Base-by-base conservation (phyloP, 2,888 invertebrate species). In the Erannis defoliaria region DNA sequence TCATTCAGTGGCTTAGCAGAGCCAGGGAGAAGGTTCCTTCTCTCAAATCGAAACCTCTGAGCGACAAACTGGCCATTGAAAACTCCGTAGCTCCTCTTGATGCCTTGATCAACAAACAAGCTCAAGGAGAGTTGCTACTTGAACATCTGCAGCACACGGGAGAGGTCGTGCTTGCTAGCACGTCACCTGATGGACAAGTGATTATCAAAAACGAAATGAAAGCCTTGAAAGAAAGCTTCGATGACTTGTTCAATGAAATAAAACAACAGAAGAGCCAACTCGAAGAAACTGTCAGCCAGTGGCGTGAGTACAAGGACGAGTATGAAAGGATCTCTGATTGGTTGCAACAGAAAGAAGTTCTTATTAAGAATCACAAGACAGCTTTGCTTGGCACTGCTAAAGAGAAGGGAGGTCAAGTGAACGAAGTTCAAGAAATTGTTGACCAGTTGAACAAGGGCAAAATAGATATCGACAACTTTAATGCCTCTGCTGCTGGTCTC, bases 301-400 rank as follows among this genome's bases (percentile, higher is more conserved):
- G 98, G 97, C 94, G 97, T 56, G 97, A 97, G 64, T 98, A 97
- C 88, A 98, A 98, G 85, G 98, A 98, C 78, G 98, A 98, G 85
- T 98, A 97, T 78, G 98, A 98, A 82, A 94, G 97, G 63, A 89
- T 98, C 14, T 97, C 97, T 51, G 98, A 98, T 83, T 98, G 98
- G 98, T 86, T 98, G 29, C 98, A 98, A 78, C 98, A 98, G 84
- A 97, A 97, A 77, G 98, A 98, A 75, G 97, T 98, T 74, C 94
- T 98, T 8, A 96, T 98, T 10, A 98, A 98, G 82, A 97, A 97
- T 58, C 97, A 98, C 75, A 98, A 98, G 85, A 95, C 97, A 21
- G 96, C 97, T 19, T 89, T 98, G 10, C 94, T 97, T 21, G 95
- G 97, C 2, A 97, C 96, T 56, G 93, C 97, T 0, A 94, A 95